phyloP scores from a whole-genome alignment of 1,140 invertebrate genomes.

The Neomicropteryx cornuta region DNA sequence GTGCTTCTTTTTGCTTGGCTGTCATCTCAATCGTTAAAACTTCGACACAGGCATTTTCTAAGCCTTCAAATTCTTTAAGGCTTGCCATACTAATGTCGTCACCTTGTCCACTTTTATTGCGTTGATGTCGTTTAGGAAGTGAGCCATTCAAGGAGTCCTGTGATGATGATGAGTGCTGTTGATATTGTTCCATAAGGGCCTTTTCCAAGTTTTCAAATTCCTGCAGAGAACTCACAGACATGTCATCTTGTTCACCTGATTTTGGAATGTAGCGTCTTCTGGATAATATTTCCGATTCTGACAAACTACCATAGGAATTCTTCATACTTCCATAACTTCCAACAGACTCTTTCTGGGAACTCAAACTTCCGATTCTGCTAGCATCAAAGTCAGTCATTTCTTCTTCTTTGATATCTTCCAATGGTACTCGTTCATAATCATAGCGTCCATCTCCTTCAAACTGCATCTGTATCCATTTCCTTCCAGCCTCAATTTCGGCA shows the following conservation, averaged over 20 bases:
- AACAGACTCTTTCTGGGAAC: slow-evolving; percentile 69
- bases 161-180: slow-evolving; percentile 49
- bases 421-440: slow-evolving; percentile 65
- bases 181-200: slow-evolving; percentile 51
- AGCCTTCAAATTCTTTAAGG: slow-evolving; percentile 86
- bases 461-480: slow-evolving; percentile 84
- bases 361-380: slow-evolving; percentile 68
- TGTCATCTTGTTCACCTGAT: slow-evolving; percentile 77
- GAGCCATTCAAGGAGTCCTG: slow-evolving; percentile 72
- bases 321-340: slow-evolving; percentile 66
- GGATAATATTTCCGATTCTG: slow-evolving; percentile 74
- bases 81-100: slow-evolving; percentile 88
- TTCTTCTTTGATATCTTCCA: slow-evolving; percentile 87
- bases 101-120: slow-evolving; percentile 59
- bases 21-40: slow-evolving; percentile 70
- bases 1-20: slow-evolving; percentile 75
- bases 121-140: slow-evolving; percentile 49
- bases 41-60: slow-evolving; percentile 80
- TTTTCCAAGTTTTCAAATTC: slow-evolving; percentile 89
- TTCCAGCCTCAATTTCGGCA: slow-evolving; percentile 59
- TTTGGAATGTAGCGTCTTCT: slow-evolving; percentile 66
- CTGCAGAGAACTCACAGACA: slow-evolving; percentile 84
- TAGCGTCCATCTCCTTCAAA: slow-evolving; percentile 56
- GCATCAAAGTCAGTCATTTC: slow-evolving; percentile 76
- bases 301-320: slow-evolving; percentile 67